These are phyloP conservation scores for Trissoscelio sp. DNA, from an alignment of 2,888 invertebrate genomes.

Conservation along the genomic window DNA sequence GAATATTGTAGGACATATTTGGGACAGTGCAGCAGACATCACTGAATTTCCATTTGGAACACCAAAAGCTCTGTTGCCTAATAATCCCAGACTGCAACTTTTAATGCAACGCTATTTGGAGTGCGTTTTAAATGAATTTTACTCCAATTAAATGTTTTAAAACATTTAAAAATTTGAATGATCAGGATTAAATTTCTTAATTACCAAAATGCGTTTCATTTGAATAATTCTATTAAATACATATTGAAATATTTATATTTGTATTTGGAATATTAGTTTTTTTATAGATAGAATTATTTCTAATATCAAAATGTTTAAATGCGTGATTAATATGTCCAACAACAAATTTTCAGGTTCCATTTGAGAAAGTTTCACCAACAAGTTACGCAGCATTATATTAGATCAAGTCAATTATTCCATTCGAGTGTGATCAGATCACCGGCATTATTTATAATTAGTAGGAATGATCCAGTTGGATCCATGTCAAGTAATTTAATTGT, in stretches of 20 bases:
- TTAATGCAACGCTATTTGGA: constrained; percentile 83
- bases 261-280: no score
- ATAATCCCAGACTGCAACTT: constrained; percentile 82
- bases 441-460: constrained; percentile 88
- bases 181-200: no score
- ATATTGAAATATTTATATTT: no score
- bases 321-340: no score
- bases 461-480: constrained; percentile 90
- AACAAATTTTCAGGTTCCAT: constrained; percentile 87
- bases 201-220: no score
- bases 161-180: no score
- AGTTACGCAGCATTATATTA: constrained; percentile 92
- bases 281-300: no score
- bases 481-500: constrained; percentile 89
- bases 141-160: no score
- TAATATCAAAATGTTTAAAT: no score
- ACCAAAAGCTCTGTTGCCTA: constrained; percentile 84
- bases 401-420: constrained; percentile 93
- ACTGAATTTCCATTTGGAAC: constrained; percentile 85
- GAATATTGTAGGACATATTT: no score
- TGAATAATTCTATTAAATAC: no score
- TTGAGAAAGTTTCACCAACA: constrained; percentile 92
- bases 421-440: constrained; percentile 90
- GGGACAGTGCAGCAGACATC: constrained; percentile 90
- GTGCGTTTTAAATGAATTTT: no score